Percentiles rank a stretch among this genome's conserved stretches.
These are phyloP conservation scores for Cheilosia variabilis DNA, from an alignment of 2,888 invertebrate genomes.

Conservation along the genomic window DNA sequence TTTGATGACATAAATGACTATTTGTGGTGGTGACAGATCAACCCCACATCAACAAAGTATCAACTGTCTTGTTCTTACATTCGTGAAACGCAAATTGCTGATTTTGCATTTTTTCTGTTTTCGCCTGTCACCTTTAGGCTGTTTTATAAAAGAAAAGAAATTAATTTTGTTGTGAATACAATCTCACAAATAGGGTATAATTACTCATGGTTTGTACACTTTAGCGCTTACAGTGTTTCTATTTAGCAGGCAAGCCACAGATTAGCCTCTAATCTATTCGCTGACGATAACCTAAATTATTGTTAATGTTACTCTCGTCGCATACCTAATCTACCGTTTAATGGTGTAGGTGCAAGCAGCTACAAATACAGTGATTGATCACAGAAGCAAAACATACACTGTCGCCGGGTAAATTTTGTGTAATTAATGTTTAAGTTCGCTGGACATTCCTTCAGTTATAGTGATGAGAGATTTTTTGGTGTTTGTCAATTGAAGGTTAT, in stretches of 20 bases:
- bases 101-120: background rate
- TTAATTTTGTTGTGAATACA: slow-evolving; percentile 1
- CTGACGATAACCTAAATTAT: slow-evolving; percentile 70
- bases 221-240: background rate
- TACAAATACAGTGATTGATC: slow-evolving; percentile 4
- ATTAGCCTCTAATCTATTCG: slow-evolving; percentile 59
- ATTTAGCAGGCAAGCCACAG: slow-evolving; percentile 31
- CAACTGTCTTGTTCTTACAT: background rate
- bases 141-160: background rate
- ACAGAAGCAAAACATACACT: slow-evolving; percentile 3
- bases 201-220: slow-evolving; percentile 7
- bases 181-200: background rate
- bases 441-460: slow-evolving; percentile 55
- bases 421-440: slow-evolving; percentile 53
- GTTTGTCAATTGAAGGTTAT: background rate
- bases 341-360: slow-evolving; percentile 22
- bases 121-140: slow-evolving; percentile 10
- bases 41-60: background rate
- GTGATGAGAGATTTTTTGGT: slow-evolving; percentile 7
- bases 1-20: slow-evolving; percentile 2
- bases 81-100: background rate
- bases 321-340: background rate
- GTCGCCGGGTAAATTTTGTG: slow-evolving; percentile 52
- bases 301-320: slow-evolving; percentile 30
- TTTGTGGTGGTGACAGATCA: background rate